These are phyloP conservation scores for Diogma glabrata DNA, from an alignment of 2,888 invertebrate species.

Conservation along the genomic window DNA sequence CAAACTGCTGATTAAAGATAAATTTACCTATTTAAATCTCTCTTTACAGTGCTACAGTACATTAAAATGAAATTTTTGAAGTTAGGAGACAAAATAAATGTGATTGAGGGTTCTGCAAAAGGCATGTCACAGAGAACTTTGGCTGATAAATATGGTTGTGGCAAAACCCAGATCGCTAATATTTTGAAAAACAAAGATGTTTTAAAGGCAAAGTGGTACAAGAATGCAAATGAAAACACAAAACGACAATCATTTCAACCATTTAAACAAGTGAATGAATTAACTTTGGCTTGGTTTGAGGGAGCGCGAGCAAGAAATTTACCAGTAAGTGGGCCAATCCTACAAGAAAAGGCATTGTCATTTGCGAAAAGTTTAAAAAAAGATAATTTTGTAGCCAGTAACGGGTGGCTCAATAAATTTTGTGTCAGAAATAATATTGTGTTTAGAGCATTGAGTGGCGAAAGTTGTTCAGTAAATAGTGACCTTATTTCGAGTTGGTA, in stretches of 20 bases:
- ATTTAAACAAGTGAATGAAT: conserved; percentile 1
- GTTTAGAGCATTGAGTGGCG: not conserved
- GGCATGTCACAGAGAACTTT: not conserved
- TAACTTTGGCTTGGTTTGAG: not conserved
- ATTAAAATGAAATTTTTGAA: not conserved
- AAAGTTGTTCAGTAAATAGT: not conserved
- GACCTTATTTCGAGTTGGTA: not conserved
- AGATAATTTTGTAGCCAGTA: not conserved
- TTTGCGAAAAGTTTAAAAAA: not conserved
- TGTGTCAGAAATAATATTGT: too few relatives aligned
- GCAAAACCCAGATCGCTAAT: not conserved
- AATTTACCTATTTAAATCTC: too few relatives aligned
- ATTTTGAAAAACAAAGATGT: not conserved
- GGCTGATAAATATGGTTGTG: not conserved
- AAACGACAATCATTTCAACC: conserved; percentile 1
- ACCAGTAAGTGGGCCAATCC: conserved; percentile 1
- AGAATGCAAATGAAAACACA: too few relatives aligned
- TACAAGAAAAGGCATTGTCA: too few relatives aligned
- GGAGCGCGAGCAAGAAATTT: not conserved
- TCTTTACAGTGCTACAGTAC: not conserved
- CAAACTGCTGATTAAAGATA: too few relatives aligned
- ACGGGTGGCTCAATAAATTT: too few relatives aligned
- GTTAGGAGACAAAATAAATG: not conserved
- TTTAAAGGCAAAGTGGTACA: not conserved
- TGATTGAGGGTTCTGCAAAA: not conserved